Evolutionary conservation across 1,140 invertebrate genomes (phyloP).

Genomic region (Augochlora pura): DNA sequence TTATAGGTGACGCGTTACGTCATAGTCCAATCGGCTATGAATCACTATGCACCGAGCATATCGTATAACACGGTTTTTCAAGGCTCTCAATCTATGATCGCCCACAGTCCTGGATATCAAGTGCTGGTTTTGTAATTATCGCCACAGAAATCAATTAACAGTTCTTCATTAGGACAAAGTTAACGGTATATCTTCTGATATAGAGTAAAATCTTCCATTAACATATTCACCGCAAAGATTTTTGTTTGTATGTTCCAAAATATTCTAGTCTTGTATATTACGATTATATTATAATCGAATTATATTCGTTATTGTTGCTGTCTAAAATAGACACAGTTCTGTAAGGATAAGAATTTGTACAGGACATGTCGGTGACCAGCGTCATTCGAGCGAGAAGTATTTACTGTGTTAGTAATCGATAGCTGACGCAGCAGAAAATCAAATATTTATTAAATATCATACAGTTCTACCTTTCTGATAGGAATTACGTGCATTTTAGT

Average conservation of each 20-base stretch:
- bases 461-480: too few relatives aligned
- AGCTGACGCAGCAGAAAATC: too few relatives aligned
- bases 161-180: not conserved
- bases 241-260: too few relatives aligned
- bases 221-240: not conserved
- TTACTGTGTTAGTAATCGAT: too few relatives aligned
- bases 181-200: not conserved
- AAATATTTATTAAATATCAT: too few relatives aligned
- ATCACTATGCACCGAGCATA: constrained; percentile 62
- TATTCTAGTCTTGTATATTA: too few relatives aligned
- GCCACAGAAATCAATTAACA: not conserved
- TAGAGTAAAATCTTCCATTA: not conserved
- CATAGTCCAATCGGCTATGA: constrained; percentile 64
- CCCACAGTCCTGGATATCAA: constrained; percentile 10
- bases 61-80: constrained; percentile 68
- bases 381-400: too few relatives aligned
- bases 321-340: too few relatives aligned
- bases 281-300: too few relatives aligned
- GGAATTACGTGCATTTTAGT: not conserved
- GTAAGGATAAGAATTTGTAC: too few relatives aligned
- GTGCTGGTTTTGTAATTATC: constrained; percentile 20
- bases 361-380: too few relatives aligned
- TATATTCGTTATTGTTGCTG: too few relatives aligned
- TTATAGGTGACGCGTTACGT: constrained; percentile 58
- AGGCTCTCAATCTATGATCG: constrained; percentile 59